A percentile compares a stretch with the other conserved stretches of the same genome.
Conservation (phyloP, 2,888 invertebrate genomes). For the Noctua fimbriata region DNA sequence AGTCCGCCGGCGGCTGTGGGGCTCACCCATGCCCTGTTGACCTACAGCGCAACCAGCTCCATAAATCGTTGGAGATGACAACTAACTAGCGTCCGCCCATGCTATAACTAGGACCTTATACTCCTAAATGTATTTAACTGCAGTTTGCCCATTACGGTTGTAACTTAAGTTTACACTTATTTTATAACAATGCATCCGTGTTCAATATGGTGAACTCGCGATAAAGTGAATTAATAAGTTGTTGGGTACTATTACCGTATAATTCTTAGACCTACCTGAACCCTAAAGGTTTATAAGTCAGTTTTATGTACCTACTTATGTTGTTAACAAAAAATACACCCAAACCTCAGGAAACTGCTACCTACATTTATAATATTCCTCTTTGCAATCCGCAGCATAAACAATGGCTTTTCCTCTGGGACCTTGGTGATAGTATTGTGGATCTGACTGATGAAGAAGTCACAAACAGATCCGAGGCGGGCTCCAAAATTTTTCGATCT, state of each 20-base stretch:
- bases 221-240: neutral
- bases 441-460: neutral
- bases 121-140: conserved; percentile 42
- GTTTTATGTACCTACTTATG: too few species aligned
- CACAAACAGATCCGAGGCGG: neutral
- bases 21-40: conserved; percentile 74
- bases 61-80: conserved; percentile 78
- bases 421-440: neutral
- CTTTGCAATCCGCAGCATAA: neutral
- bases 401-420: neutral
- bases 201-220: conserved; percentile 8
- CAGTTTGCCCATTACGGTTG: conserved; percentile 11
- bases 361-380: too few species aligned
- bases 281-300: too few species aligned
- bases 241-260: neutral
- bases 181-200: conserved; percentile 3
- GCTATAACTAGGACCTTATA: conserved; percentile 50
- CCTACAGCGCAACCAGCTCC: conserved; percentile 72
- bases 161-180: conserved; percentile 2
- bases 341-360: too few species aligned
- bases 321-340: too few species aligned
- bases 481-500: neutral
- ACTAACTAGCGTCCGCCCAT: conserved; percentile 66
- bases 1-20: conserved; percentile 66
- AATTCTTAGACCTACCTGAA: too few species aligned